Percentiles rank a stretch among this genome's conserved stretches.
Evolutionary conservation across 2,113 vertebrate species (phyloP).

Genomic region (Tricholaema leucomelas): DNA sequence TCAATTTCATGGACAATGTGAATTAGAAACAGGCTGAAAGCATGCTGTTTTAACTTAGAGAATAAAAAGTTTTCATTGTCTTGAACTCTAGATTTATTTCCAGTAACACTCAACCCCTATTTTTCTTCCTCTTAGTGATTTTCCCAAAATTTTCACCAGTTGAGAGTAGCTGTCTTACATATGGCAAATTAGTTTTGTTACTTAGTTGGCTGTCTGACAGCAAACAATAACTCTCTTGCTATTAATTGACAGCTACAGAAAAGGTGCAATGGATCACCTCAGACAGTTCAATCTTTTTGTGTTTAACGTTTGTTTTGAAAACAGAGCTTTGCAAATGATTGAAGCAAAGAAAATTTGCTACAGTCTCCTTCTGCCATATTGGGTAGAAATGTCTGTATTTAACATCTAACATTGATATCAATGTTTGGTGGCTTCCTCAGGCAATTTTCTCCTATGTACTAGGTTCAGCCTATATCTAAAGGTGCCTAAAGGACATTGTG

Average conservation of each 20-base stretch:
- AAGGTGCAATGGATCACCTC: slow-evolving; percentile 12
- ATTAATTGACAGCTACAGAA: slow-evolving; percentile 30
- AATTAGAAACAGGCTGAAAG: slow-evolving; percentile 71
- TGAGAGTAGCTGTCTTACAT: slow-evolving; percentile 16
- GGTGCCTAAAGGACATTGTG: neutral
- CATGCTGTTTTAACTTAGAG: slow-evolving; percentile 66
- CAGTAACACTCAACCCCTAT: slow-evolving; percentile 38
- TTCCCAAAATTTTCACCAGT: neutral
- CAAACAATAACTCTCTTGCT: slow-evolving; percentile 23
- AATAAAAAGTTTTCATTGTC: slow-evolving; percentile 65
- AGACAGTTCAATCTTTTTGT: neutral
- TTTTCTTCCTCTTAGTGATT: slow-evolving; percentile 51
- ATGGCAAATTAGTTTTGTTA: slow-evolving; percentile 18
- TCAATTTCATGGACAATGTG: slow-evolving; percentile 49
- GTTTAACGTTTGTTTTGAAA: slow-evolving; percentile 35
- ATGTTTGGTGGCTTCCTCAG: neutral
- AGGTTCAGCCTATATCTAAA: neutral
- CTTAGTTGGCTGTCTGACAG: neutral
- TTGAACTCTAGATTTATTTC: slow-evolving; percentile 53
- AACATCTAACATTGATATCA: neutral
- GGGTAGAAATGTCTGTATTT: slow-evolving; percentile 12
- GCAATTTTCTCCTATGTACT: neutral
- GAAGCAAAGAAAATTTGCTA: slow-evolving; percentile 13
- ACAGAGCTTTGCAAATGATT: slow-evolving; percentile 14
- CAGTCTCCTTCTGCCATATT: neutral